Percentiles rank a stretch among this genome's conserved stretches.
These are phyloP conservation scores for Sinodicranocentrus sp. DNA, from an alignment of 2,888 invertebrate genomes.

Conservation along the genomic window DNA sequence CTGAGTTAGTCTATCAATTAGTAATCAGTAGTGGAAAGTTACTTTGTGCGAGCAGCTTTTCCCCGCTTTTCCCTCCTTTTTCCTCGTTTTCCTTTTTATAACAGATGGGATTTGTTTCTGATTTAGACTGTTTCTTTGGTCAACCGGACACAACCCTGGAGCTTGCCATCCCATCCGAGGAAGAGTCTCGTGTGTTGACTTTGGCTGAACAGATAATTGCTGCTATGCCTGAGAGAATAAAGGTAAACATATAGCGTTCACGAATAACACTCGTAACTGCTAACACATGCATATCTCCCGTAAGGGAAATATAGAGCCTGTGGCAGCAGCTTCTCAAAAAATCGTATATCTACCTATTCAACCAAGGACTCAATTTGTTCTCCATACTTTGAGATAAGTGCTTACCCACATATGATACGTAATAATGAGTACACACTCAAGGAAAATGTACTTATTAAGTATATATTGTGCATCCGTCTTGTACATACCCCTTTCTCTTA, in stretches of 20 bases:
- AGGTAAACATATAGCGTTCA: constrained; percentile 82
- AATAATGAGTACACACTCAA: no score
- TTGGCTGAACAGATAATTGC: constrained; percentile 99
- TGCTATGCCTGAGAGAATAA: constrained; percentile 98
- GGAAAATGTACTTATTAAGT: no score
- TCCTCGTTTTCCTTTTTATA: constrained; percentile 51
- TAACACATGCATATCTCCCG: background rate
- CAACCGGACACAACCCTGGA: constrained; percentile 74
- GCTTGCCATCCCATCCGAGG: constrained; percentile 84
- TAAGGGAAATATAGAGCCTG: no score
- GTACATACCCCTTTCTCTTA: constrained; percentile 2
- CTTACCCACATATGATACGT: no score
- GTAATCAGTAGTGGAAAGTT: constrained; percentile 61
- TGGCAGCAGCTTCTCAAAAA: no score
- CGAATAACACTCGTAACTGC: no score
- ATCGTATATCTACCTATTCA: no score
- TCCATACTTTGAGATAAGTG: no score
- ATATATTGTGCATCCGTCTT: background rate
- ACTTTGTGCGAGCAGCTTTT: constrained; percentile 20
- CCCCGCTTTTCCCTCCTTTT: constrained; percentile 25
- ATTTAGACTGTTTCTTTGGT: constrained; percentile 76
- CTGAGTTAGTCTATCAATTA: constrained; percentile 66
- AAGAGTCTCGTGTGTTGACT: constrained; percentile 93
- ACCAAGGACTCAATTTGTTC: no score
- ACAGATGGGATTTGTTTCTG: constrained; percentile 63